phyloP scores from a whole-genome alignment of 2,113 vertebrate species.

The Austrofundulus limnaeus region DNA sequence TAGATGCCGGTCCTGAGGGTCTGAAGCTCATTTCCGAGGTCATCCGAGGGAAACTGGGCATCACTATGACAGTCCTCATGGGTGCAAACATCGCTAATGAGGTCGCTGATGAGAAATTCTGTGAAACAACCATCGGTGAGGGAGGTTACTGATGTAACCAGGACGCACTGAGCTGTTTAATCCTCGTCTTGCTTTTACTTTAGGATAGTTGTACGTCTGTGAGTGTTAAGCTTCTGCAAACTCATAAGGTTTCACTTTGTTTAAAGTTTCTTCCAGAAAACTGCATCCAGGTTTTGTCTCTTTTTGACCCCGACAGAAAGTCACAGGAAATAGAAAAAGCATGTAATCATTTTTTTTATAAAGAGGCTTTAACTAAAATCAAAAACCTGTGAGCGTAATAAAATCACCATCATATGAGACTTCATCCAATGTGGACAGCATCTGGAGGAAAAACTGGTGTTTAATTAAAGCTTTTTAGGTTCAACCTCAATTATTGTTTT shows the following conservation, averaged over 20 bases:
- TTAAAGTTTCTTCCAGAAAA: background rate
- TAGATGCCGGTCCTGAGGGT: conserved; percentile 90
- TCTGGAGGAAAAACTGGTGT: too few relatives aligned
- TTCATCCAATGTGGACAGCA: too few relatives aligned
- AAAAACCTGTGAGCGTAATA: too few relatives aligned
- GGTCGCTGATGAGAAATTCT: conserved; percentile 96
- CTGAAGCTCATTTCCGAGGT: conserved; percentile 95
- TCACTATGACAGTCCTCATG: conserved; percentile 91
- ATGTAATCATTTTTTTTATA: too few relatives aligned
- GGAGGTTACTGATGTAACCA: conserved; percentile 1
- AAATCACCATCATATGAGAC: too few relatives aligned
- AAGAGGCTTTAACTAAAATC: too few relatives aligned
- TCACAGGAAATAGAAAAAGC: too few relatives aligned
- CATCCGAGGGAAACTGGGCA: conserved; percentile 86
- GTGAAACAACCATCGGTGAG: conserved; percentile 95
- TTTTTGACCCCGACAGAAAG: too few relatives aligned
- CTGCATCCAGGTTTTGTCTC: background rate
- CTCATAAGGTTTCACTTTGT: background rate
- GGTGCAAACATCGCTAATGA: conserved; percentile 96
- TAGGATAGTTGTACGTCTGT: background rate
- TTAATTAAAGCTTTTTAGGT: too few relatives aligned
- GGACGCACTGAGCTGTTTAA: background rate
- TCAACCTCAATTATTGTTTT: too few relatives aligned
- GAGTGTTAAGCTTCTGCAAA: background rate
- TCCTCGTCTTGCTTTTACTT: background rate